phyloP scores from a whole-genome alignment of 2,113 vertebrate species.

The Neogale vison region DNA sequence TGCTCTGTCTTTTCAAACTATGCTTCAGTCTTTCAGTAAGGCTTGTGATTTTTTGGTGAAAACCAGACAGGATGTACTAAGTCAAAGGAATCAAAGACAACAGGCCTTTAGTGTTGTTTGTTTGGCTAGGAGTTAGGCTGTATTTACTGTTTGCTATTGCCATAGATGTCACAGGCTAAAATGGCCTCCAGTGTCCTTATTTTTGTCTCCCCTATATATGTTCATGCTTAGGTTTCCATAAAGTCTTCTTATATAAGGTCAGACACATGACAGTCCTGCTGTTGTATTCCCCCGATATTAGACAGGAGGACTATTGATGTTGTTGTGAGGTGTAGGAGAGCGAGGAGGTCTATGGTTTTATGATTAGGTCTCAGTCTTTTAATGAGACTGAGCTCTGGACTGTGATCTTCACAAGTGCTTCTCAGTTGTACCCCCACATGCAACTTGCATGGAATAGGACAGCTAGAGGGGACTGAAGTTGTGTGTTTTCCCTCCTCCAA shows the following conservation, averaged over 20 bases:
- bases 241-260: neutral
- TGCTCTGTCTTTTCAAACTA: neutral
- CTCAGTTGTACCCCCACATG: neutral
- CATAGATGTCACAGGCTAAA: neutral
- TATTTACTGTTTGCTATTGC: neutral
- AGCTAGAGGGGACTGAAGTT: neutral
- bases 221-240: neutral
- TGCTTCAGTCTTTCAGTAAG: neutral
- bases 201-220: neutral
- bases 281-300: neutral
- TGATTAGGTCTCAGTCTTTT: neutral
- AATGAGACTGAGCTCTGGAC: neutral
- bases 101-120: neutral
- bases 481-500: neutral
- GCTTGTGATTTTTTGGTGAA: neutral
- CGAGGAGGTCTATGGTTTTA: neutral
- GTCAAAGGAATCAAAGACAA: neutral
- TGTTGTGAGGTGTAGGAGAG: neutral
- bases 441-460: neutral
- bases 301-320: neutral
- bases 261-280: neutral
- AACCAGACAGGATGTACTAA: neutral
- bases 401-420: neutral
- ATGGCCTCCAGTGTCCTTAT: neutral
- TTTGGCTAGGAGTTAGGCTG: neutral